Base-by-base conservation (phyloP, 2,888 invertebrate genomes). In the Onthophagus sagittarius region DNA sequence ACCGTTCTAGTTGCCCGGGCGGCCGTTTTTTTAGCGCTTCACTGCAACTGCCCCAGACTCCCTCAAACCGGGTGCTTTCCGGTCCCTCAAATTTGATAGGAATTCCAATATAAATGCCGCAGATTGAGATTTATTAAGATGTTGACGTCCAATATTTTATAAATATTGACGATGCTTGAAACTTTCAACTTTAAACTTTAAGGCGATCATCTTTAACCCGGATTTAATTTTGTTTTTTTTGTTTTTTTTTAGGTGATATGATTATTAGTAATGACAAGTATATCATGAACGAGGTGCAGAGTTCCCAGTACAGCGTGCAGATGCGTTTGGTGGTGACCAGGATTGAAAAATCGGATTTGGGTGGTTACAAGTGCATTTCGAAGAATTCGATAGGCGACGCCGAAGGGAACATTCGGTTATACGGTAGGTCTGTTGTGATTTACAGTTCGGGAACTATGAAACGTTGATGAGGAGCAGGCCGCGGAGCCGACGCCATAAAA, bases 321-420 rank as follows among this genome's bases (percentile, higher is more conserved):
- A 95, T 95, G 95, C 89, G 90, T 72, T 88, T 96, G 76, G 89
- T 93, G 71, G 91, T 96, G 69, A 89, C 90, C 73, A 90, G 91
- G 79, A 89, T 96, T 75, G 92, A 92, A 82, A 89, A 90, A 77
- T 89, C 89, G 74, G 94, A 95, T 84, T 89, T 94, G 79, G 94
- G 94, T 13, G 94, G 94, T 70, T 96, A 96, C 88, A 95, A 94
- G 84, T 96, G 96, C 87, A 94, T 95, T 81, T 95, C 95, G 71
- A 95, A 96, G 86, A 96, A 96, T 86, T 95, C 95, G 76, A 94
- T 96, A 81, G 96, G 96, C 0, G 95, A 94, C 80, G 94, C 96
- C 11, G 95, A 95, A 84, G 95, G 95, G 75, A 94, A 93, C 83
- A 96, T 96, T 81, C 90, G 95, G 80, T 89, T 96, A 78, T 95